These are phyloP conservation scores for Hedya salicella DNA, from an alignment of 2,888 invertebrate species.

Conservation along the genomic window DNA sequence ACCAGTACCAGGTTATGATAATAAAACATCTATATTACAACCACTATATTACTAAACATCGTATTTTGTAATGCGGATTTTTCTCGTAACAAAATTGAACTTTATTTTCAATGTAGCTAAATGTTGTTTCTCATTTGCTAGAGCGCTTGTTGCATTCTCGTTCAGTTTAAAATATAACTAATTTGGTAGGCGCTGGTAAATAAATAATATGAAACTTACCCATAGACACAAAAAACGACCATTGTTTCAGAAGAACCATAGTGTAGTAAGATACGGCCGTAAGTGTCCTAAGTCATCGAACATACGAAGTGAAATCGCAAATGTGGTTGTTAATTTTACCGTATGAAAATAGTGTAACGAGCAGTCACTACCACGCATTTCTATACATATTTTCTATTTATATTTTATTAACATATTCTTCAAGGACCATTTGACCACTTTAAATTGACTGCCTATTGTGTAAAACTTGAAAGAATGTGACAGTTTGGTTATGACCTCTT, in stretches of 20 bases:
- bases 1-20: conserved; percentile 21
- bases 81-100: neutral
- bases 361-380: too few relatives aligned
- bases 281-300: too few relatives aligned
- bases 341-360: too few relatives aligned
- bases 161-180: conserved; percentile 6
- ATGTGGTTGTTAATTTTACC: too few relatives aligned
- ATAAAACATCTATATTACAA: conserved; percentile 30
- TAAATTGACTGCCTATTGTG: too few relatives aligned
- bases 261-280: too few relatives aligned
- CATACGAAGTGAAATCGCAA: too few relatives aligned
- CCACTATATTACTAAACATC: conserved; percentile 2
- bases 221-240: conserved; percentile 7
- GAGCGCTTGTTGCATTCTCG: conserved; percentile 4
- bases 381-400: too few relatives aligned
- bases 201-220: conserved; percentile 14
- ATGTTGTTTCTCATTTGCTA: neutral
- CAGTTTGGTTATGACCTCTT: too few relatives aligned
- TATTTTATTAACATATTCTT: too few relatives aligned
- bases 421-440: too few relatives aligned
- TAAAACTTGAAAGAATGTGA: too few relatives aligned
- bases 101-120: neutral
- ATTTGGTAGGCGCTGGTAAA: neutral
- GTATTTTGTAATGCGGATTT: conserved; percentile 7
- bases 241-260: neutral